phyloP scores from a whole-genome alignment of 2,888 invertebrate genomes.

The Philaethria dido region DNA sequence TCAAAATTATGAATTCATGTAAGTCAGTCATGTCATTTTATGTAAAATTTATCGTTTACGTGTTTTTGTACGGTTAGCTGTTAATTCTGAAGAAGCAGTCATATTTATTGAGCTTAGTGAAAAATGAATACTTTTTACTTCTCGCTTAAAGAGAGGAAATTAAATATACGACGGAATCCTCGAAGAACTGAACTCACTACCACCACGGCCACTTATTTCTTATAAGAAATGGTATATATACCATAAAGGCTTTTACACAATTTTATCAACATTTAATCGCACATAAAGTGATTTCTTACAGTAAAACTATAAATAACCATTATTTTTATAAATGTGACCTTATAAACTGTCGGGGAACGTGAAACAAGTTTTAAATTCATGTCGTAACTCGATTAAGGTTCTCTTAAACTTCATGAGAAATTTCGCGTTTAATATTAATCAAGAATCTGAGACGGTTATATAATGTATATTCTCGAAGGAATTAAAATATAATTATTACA shows the following conservation, averaged over 20 bases:
- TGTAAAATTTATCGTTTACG: background rate
- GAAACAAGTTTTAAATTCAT: conserved; percentile 19
- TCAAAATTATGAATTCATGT: conserved; percentile 1
- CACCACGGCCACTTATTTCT: no score
- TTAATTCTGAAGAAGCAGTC: background rate
- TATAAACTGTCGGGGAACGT: conserved; percentile 14
- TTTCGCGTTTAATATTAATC: conserved; percentile 19
- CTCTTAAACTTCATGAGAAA: conserved; percentile 18
- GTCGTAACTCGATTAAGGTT: conserved; percentile 28
- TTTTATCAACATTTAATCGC: background rate
- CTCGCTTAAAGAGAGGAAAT: background rate
- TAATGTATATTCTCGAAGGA: conserved; percentile 6
- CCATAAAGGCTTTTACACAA: background rate
- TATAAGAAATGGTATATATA: no score
- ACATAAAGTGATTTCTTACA: no score
- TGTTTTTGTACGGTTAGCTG: background rate
- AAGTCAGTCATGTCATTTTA: no score
- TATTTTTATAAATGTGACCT: conserved; percentile 21
- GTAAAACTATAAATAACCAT: background rate
- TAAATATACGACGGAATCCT: background rate
- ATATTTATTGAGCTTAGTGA: background rate
- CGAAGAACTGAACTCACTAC: background rate
- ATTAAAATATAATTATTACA: conserved; percentile 8
- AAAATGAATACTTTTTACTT: background rate
- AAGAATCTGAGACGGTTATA: conserved; percentile 2